phyloP scores from a whole-genome alignment of 2,888 invertebrate genomes.

The Melieria omissa region DNA sequence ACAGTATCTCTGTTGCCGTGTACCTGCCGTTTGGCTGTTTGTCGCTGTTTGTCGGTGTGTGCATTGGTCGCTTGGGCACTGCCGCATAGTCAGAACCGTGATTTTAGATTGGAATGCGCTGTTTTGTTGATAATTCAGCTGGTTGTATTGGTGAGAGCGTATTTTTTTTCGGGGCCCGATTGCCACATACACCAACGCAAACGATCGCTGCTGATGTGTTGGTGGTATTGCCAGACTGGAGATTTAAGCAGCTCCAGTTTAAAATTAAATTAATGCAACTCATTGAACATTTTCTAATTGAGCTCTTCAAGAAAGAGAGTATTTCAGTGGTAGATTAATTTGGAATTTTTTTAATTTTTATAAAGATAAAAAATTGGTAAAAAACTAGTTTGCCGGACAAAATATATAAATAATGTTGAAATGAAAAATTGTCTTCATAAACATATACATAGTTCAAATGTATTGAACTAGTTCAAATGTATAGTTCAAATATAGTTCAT shows the following conservation, averaged over 20 bases:
- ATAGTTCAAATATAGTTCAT: too few species aligned
- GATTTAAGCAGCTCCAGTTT: not conserved
- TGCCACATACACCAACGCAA: not conserved
- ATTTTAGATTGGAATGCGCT: constrained; percentile 61
- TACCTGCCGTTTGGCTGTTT: not conserved
- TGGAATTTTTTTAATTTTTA: too few species aligned
- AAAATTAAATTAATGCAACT: too few species aligned
- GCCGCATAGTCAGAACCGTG: constrained; percentile 46
- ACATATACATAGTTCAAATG: too few species aligned
- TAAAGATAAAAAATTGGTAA: too few species aligned
- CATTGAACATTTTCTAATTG: too few species aligned
- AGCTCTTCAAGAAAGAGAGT: too few species aligned
- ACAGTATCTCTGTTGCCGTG: not conserved
- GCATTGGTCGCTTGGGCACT: constrained; percentile 37
- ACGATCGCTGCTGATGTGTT: not conserved
- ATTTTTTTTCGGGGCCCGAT: not conserved
- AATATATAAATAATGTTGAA: too few species aligned
- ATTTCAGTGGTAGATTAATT: too few species aligned
- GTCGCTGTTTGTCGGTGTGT: not conserved
- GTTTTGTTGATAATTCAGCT: constrained; percentile 50
- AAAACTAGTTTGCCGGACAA: too few species aligned
- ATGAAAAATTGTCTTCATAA: too few species aligned
- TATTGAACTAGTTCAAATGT: too few species aligned
- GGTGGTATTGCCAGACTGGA: not conserved
- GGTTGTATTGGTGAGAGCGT: constrained; percentile 15